phyloP scores from a whole-genome alignment of 2,797 vertebrate species.

The Notolabrus celidotus region DNA sequence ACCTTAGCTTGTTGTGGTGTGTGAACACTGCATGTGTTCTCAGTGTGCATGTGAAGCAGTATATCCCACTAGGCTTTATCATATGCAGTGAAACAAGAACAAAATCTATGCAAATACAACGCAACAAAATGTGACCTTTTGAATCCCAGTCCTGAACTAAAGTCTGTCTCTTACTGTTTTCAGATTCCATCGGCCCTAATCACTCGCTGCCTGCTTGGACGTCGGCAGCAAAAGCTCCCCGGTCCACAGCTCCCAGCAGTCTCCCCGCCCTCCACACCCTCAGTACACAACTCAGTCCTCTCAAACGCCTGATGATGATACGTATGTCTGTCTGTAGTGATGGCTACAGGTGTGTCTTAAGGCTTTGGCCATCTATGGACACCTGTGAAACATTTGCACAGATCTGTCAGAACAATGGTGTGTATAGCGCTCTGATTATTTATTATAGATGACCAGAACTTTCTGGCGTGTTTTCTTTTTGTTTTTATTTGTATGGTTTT shows the following conservation, averaged over 20 bases:
- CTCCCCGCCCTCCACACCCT: constrained; percentile 32
- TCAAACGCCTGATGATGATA: constrained; percentile 9
- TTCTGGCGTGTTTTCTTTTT: constrained; percentile 22
- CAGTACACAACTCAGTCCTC: constrained; percentile 28
- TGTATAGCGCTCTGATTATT: constrained; percentile 64
- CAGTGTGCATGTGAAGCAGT: no score
- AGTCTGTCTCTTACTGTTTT: constrained; percentile 32
- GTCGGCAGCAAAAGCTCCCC: constrained; percentile 30
- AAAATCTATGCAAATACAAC: no score
- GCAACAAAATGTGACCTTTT: no score
- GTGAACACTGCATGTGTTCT: no score
- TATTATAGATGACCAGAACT: constrained; percentile 60
- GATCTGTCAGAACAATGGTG: constrained; percentile 50
- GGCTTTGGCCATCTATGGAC: constrained; percentile 35
- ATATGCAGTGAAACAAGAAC: no score
- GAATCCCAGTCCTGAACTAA: background rate
- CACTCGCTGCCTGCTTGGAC: constrained; percentile 18
- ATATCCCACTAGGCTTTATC: no score
- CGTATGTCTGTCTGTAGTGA: constrained; percentile 47
- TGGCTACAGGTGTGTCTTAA: constrained; percentile 57
- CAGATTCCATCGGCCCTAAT: constrained; percentile 88
- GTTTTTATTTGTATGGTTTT: constrained; percentile 1
- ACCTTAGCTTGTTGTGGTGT: no score
- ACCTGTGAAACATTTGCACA: constrained; percentile 64
- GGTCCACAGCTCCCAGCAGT: constrained; percentile 38